Evolutionary conservation across 1,140 invertebrate species (phyloP), one percentile per base, ranked within the genome.

Genomic region (Maniola jurtina): DNA sequence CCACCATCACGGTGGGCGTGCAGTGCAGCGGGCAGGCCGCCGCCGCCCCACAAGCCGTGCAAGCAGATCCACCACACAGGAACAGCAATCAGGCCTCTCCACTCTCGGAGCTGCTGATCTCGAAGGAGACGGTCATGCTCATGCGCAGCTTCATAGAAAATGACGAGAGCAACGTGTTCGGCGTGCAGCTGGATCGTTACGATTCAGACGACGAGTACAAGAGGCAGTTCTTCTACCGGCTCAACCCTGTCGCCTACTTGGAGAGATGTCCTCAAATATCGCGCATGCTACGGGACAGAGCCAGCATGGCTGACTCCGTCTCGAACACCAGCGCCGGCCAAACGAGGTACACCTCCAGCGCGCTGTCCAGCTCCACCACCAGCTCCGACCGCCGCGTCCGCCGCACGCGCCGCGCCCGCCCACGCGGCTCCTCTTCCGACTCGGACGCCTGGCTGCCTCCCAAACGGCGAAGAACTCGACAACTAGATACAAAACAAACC

Each of bases 131-230:
- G 48, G 70, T 84, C 2, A 15, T 33, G 2, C 38, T 73, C n/a
- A 36, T 84, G 34, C 61, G 83, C 5, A n/a, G 16, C 5, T 83
- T 76, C 57, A 40, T 84, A 8, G 56, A 57, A 6, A 15, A 35
- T 8, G 61, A 66, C 57, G 9, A 48, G 9, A 34, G 13, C 15
- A 52, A 63, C 15, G 42, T 68, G 11, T 50, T 60, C 0, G 33
- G 59, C 1, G 64, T 71, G 2, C 76, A 76, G 16, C 45, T 75
- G 11, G 10, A 42, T 4, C 57, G 55, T 0, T 84, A 76, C 45
- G 79, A 86, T 55, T 47, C 57, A 0, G 76, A 82, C 57, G 77
- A 81, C 33, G 40, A n/a, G 0, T 84, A 79, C 71, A 79, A 81
- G 52, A 59, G 38, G 10, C 5, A 33, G 0, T 48, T 82, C 7